A percentile compares a stretch with the other conserved stretches of the same genome.
These are phyloP conservation scores for Adelosebastes latens DNA, from an alignment of 2,797 vertebrate species.

Conservation along the genomic window DNA sequence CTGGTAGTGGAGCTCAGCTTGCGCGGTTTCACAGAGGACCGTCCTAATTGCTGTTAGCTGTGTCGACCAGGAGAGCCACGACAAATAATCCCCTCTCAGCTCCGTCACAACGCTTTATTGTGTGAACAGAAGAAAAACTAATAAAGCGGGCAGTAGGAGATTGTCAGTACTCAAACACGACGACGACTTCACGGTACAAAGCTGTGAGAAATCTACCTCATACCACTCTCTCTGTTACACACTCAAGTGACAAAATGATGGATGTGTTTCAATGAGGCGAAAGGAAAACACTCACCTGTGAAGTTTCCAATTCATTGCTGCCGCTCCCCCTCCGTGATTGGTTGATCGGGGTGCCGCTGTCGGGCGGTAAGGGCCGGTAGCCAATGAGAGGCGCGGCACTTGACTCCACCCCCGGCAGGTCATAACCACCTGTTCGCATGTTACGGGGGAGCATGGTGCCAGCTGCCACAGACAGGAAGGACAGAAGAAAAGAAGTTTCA, in stretches of 20 bases:
- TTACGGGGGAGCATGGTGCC: slow-evolving; percentile 80
- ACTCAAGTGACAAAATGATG: not conserved
- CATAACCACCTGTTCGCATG: slow-evolving; percentile 75
- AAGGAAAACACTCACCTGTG: slow-evolving; percentile 70
- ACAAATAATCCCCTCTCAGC: slow-evolving; percentile 4
- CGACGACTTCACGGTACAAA: not conserved
- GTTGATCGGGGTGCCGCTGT: slow-evolving; percentile 40
- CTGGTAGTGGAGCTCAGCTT: slow-evolving; percentile 9
- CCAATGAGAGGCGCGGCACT: slow-evolving; percentile 81
- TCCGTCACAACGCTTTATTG: not conserved
- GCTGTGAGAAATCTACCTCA: not conserved
- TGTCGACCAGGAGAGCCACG: not conserved
- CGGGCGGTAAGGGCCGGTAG: slow-evolving; percentile 78
- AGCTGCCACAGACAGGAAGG: slow-evolving; percentile 41
- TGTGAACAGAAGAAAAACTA: not conserved
- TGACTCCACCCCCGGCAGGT: slow-evolving; percentile 83
- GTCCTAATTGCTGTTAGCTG: slow-evolving; percentile 14
- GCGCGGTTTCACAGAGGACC: slow-evolving; percentile 3
- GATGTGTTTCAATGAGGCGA: not conserved
- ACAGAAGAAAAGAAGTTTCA: not conserved
- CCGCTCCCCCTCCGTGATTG: slow-evolving; percentile 49
- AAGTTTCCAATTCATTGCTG: slow-evolving; percentile 47
- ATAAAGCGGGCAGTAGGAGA: not conserved
- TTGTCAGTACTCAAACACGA: not conserved
- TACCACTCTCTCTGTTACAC: not conserved